A percentile compares a stretch with the other conserved stretches of the same genome.
Evolutionary conservation across 2,888 invertebrate genomes (phyloP).

Genomic region (Smittia sp.): DNA sequence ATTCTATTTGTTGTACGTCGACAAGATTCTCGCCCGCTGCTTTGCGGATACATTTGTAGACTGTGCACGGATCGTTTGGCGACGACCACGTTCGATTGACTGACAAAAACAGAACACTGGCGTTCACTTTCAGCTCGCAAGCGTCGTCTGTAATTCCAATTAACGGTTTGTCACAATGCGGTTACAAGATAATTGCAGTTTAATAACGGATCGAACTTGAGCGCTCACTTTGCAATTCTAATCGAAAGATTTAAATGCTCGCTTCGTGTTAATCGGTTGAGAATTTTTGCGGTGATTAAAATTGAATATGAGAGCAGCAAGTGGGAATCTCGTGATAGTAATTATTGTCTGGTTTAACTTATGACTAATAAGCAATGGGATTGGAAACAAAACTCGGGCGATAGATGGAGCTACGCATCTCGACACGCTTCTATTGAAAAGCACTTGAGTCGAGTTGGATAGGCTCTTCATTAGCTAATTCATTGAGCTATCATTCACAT

Average conservation of each 20-base stretch:
- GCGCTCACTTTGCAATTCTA: not conserved
- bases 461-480: too few relatives aligned
- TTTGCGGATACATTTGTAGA: constrained; percentile 48
- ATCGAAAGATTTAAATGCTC: not conserved
- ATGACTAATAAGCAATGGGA: too few relatives aligned
- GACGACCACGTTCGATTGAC: constrained; percentile 48
- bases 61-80: constrained; percentile 47
- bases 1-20: not conserved
- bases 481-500: too few relatives aligned
- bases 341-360: too few relatives aligned
- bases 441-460: too few relatives aligned
- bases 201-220: not conserved
- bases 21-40: constrained; percentile 42
- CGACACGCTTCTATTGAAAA: too few relatives aligned
- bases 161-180: not conserved
- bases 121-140: constrained; percentile 20
- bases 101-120: not conserved
- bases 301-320: too few relatives aligned
- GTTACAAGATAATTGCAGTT: not conserved
- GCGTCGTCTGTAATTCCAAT: constrained; percentile 9
- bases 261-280: not conserved
- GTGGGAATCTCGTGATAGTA: too few relatives aligned
- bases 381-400: too few relatives aligned
- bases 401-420: too few relatives aligned
- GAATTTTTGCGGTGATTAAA: too few relatives aligned